A percentile compares a stretch with the other conserved stretches of the same genome.
Conservation (phyloP, 2,113 vertebrate species). For the Oceanites oceanicus region DNA sequence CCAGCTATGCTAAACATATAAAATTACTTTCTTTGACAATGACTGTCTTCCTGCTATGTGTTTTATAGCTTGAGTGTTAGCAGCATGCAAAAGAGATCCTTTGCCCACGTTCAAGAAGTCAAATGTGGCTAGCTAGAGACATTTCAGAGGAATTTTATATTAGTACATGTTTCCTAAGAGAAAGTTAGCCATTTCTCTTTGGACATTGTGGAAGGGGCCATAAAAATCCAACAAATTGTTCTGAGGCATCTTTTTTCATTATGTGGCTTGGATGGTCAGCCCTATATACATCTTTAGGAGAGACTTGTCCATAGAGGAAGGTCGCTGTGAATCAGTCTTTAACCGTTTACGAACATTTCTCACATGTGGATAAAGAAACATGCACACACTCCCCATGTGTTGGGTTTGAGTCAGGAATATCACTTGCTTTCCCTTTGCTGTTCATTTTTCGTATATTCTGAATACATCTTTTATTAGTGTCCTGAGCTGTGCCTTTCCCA, state of each 20-base stretch:
- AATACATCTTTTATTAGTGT: background rate
- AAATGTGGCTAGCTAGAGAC: background rate
- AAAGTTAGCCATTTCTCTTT: background rate
- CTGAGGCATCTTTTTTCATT: background rate
- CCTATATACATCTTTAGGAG: background rate
- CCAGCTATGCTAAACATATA: background rate
- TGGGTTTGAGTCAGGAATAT: background rate
- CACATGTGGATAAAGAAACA: background rate
- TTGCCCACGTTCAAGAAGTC: background rate
- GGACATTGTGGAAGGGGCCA: background rate
- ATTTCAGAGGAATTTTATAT: background rate
- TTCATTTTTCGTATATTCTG: background rate
- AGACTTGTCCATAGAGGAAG: background rate
- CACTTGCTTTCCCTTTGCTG: background rate
- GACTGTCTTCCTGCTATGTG: background rate
- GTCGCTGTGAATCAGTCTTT: background rate
- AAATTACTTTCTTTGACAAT: background rate
- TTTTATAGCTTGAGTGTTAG: background rate
- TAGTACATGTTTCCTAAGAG: background rate
- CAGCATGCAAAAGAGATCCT: too few species aligned
- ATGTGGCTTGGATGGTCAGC: background rate
- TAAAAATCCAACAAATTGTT: background rate
- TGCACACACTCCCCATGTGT: background rate
- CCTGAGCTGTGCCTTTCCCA: background rate
- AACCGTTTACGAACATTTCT: background rate